Evolutionary conservation across 2,888 invertebrate species (phyloP).

Genomic region (Syrphus vitripennis): DNA sequence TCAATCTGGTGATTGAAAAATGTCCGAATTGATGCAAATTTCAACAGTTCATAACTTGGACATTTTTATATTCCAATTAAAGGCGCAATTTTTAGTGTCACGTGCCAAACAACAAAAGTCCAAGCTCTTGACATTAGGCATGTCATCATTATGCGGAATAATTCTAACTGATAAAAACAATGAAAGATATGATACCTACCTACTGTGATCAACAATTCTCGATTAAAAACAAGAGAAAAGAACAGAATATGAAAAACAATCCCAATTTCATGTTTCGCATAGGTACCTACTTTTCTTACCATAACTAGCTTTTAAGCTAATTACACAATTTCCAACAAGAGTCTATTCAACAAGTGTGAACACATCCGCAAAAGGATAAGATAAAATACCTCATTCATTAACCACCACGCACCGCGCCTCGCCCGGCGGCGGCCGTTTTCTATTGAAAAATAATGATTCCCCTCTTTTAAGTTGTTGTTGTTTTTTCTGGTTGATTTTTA

Average conservation of each 20-base stretch:
- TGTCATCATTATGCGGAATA: background rate
- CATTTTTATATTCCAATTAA: too few species aligned
- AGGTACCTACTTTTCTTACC: background rate
- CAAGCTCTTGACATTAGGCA: background rate
- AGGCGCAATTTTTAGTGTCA: too few species aligned
- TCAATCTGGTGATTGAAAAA: too few species aligned
- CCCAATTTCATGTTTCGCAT: background rate
- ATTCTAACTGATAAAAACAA: constrained; percentile 5
- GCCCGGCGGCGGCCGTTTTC: constrained; percentile 13
- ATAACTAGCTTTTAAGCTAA: constrained; percentile 30
- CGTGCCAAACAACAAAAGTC: too few species aligned
- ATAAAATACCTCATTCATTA: constrained; percentile 48
- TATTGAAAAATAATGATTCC: constrained; percentile 42
- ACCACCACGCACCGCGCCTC: background rate
- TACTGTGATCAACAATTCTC: background rate
- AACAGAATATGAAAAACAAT: background rate
- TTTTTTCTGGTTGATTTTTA: background rate
- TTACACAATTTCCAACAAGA: constrained; percentile 50
- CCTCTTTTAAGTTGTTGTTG: constrained; percentile 4
- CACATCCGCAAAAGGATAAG: constrained; percentile 63
- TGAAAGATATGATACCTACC: constrained; percentile 9
- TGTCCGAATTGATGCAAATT: too few species aligned
- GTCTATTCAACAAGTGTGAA: constrained; percentile 64
- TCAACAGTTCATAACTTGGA: too few species aligned
- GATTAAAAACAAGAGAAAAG: background rate